Base-by-base conservation (phyloP, 92 coral and sea anemone genomes). In the Siderastrea radians region DNA sequence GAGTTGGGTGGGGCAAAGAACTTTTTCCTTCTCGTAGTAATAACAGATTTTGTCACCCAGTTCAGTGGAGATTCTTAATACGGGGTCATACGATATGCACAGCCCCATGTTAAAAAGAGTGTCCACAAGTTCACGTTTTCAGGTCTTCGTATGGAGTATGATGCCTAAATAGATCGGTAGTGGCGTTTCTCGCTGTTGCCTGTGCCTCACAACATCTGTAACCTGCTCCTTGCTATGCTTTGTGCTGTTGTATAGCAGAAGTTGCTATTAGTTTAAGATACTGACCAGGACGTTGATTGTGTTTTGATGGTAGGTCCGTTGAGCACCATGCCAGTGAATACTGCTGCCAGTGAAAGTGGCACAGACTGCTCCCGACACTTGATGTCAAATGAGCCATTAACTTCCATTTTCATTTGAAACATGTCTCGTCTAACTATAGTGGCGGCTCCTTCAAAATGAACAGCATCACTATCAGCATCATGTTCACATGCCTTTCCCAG, bases 11-110 rank as follows among this genome's bases (percentile, higher is more conserved):
- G 89, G 86, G 17, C 87, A 74, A 75, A 74, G 83, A 71, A 64
- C 79, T 50, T 85, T 81, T 86, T 90, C 78, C 68, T 49, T 72
- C 53, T 84, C 48, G 59, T 84, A 73, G 72, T 73, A 63, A 74
- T 45, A 48, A 59, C 81, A 73, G 49, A 74, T 48, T 64, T 85
- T 90, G 67, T 78, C 65, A 11, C 89, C 91, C 84, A 91, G 70
- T 17, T 91, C 85, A 86, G 91, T 75, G 47, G 91, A 91, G 81
- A 91, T 91, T 59, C 74, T 91, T 17, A 90, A 84, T 43, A 91
- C 82, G 12, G 87, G 83, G 76, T 80, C 78, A 82, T 90, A 90
- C 16, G 93, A 90, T 59, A 90, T 80, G 74, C 78, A 80, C 53
- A 90, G 81, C 62, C 90, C 86, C 43, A 90, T 83, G 77, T 85